Conservation (phyloP, 2,113 vertebrate species). For the Oenanthe oenanthe region DNA sequence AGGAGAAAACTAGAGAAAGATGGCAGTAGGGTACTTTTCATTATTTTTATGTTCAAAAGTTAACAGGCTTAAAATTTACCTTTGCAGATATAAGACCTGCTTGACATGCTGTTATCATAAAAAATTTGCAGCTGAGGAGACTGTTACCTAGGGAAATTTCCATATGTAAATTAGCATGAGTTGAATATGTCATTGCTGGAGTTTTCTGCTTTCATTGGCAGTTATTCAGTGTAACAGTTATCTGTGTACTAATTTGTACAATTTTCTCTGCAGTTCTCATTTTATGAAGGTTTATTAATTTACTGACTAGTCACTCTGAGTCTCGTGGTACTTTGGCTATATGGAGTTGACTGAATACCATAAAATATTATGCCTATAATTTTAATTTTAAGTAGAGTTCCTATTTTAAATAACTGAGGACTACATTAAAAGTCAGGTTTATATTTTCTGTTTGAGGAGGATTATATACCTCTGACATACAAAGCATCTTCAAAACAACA, state of each 20-base stretch:
- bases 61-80: neutral
- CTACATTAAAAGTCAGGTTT: constrained; percentile 8
- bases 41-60: neutral
- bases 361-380: neutral
- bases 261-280: neutral
- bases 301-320: neutral
- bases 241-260: neutral
- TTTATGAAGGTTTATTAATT: constrained; percentile 10
- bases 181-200: neutral
- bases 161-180: neutral
- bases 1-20: neutral
- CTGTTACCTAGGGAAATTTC: constrained; percentile 29
- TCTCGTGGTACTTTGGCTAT: neutral
- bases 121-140: neutral
- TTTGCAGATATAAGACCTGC: neutral
- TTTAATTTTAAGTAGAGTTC: constrained; percentile 1
- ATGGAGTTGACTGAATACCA: neutral
- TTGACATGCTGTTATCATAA: neutral
- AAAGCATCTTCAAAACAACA: neutral
- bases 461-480: neutral
- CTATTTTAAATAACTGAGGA: neutral
- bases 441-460: neutral
- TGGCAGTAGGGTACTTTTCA: neutral
- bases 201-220: neutral
- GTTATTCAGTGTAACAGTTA: neutral